Conservation (phyloP, 2,113 vertebrate genomes). For the Montifringilla adamsi region DNA sequence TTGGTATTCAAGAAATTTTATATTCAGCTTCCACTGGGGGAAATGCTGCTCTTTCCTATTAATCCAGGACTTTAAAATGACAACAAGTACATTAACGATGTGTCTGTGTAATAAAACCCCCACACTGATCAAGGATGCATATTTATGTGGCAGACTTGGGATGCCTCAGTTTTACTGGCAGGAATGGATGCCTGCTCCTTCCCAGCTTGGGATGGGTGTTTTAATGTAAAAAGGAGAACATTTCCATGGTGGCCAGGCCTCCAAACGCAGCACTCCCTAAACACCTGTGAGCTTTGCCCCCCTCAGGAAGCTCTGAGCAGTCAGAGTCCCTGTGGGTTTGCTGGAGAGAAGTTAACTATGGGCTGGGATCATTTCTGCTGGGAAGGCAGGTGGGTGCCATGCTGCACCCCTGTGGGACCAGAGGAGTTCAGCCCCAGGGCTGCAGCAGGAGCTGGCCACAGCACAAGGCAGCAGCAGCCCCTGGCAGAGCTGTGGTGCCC, state of each 20-base stretch:
- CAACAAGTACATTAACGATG: neutral
- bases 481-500: neutral
- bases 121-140: neutral
- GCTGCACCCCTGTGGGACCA: fast-evolving
- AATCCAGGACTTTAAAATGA: conserved; percentile 25
- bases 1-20: conserved; percentile 20
- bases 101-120: neutral
- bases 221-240: neutral
- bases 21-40: neutral
- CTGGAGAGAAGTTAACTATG: neutral
- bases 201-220: neutral
- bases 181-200: neutral
- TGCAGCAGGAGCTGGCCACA: neutral
- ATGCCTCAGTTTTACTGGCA: neutral
- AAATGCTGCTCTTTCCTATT: conserved; percentile 3
- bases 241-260: neutral
- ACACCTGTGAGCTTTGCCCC: neutral
- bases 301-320: neutral
- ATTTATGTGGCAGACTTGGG: neutral
- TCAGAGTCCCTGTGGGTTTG: too few relatives aligned
- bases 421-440: neutral
- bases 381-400: neutral
- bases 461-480: neutral
- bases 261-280: neutral
- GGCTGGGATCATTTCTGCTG: neutral